Conservation (phyloP, 2,888 invertebrate species). For the Pediacus dermestoides region DNA sequence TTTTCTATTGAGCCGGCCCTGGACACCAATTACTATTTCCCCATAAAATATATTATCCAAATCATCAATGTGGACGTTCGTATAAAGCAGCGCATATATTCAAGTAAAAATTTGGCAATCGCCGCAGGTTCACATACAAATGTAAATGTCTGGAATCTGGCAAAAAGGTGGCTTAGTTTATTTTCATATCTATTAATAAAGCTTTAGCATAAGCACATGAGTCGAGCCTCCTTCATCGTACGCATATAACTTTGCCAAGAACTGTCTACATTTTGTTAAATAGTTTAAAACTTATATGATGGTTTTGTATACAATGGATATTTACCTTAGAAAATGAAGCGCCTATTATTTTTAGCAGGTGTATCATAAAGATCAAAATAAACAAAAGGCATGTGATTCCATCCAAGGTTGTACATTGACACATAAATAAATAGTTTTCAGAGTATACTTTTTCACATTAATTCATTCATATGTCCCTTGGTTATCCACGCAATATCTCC, state of each 20-base stretch:
- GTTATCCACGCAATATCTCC: too few relatives aligned
- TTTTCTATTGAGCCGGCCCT: too few relatives aligned
- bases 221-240: constrained; percentile 25
- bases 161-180: constrained; percentile 39
- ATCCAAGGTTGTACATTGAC: constrained; percentile 5
- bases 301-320: too few relatives aligned
- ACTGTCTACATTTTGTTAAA: constrained; percentile 9
- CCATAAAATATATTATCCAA: too few relatives aligned
- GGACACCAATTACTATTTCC: too few relatives aligned
- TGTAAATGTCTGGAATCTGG: constrained; percentile 34
- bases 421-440: constrained; percentile 2
- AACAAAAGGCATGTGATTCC: constrained; percentile 7
- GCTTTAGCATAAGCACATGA: constrained; percentile 35
- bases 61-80: too few relatives aligned
- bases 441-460: too few relatives aligned
- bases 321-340: too few relatives aligned
- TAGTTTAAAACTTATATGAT: too few relatives aligned
- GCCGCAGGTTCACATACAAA: neutral
- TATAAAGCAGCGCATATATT: neutral
- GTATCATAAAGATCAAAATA: constrained; percentile 8
- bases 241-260: constrained; percentile 33
- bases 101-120: constrained; percentile 3
- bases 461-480: too few relatives aligned
- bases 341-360: constrained; percentile 7
- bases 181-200: constrained; percentile 44